These are phyloP conservation scores for Cordilura impudica DNA, from an alignment of 2,888 invertebrate genomes.

Conservation along the genomic window DNA sequence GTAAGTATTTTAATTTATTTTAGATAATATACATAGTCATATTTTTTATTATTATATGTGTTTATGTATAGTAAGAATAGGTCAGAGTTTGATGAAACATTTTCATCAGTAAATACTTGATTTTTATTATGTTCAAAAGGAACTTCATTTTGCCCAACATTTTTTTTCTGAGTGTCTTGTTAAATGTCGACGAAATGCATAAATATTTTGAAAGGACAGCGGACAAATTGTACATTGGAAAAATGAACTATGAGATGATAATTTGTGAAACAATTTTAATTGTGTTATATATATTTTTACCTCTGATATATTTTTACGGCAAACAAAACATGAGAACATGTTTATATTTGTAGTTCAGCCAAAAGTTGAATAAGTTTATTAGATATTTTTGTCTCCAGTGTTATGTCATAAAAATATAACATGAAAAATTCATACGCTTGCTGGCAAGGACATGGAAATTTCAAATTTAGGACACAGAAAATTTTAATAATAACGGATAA, in stretches of 20 bases:
- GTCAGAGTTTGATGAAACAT: slow-evolving; percentile 25
- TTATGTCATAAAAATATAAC: slow-evolving; percentile 20
- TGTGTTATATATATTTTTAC: slow-evolving; percentile 29
- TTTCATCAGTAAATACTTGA: slow-evolving; percentile 30
- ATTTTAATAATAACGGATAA: slow-evolving; percentile 22
- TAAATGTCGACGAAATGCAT: slow-evolving; percentile 27
- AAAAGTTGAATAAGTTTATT: slow-evolving; percentile 21
- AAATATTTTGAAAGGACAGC: slow-evolving; percentile 29
- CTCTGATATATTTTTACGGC: slow-evolving; percentile 30
- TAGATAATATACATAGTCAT: slow-evolving; percentile 7
- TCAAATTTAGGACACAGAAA: slow-evolving; percentile 25
- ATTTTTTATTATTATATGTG: not conserved
- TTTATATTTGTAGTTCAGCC: slow-evolving; percentile 18
- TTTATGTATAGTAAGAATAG: not conserved
- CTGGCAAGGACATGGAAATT: slow-evolving; percentile 21
- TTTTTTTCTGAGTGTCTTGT: slow-evolving; percentile 22
- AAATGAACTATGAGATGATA: slow-evolving; percentile 24
- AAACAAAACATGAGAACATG: slow-evolving; percentile 26
- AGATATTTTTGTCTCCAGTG: slow-evolving; percentile 11
- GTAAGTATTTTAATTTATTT: slow-evolving; percentile 14
- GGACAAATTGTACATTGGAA: slow-evolving; percentile 28
- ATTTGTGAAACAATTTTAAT: slow-evolving; percentile 30
- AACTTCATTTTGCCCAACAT: slow-evolving; percentile 6
- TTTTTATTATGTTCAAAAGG: slow-evolving; percentile 24
- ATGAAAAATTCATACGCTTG: slow-evolving; percentile 21